Evolutionary conservation across 2,113 vertebrate genomes (phyloP), one percentile per base, ranked within the genome.

Genomic region (Sitta europaea): DNA sequence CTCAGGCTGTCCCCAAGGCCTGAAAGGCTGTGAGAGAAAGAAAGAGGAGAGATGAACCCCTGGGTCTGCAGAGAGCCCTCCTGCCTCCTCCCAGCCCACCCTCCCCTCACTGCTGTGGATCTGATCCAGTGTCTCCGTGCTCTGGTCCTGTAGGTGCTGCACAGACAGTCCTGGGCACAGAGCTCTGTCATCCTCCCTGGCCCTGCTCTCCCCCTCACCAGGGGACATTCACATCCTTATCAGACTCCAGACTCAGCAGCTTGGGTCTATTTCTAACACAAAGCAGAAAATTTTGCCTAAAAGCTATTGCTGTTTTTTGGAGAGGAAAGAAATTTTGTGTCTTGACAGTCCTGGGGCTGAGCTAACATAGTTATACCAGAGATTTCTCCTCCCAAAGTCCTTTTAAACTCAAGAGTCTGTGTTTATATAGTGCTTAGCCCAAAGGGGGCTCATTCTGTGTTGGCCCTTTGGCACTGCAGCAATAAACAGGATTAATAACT

Each of bases 401-500:
- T 96, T 93, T 96, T 82, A 93, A 86, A 85, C 94, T 79, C 73
- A 76, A 79, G 87, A 95, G 92, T 76, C 96, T 91, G 57, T 94
- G 92, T 96, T 96, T 95, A 89, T 72, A 68, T 77, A 95, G 86
- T 53, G 50, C 73, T 91, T 63, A 87, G 86, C 86, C 91, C 89
- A 95, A 92, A 95, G 94, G 91, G 63, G 45, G 65, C 72, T 95
- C 86, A 55, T 92, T 94, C 89, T 65, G 36, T 71, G 73, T 19
- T 84, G 86, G 68, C 88, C 91, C 86, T 96, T 94, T 92, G 92
- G 95, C 95, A 84, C 76, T 72, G 70, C 77, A 84, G 86, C 92
- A 94, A 94, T 96, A 96, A 96, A 95, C 61, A 92, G 88, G 92
- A 95, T 95, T 92, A 97, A 94, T 95, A 95, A 96, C 91, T 22